Conservation (phyloP, 2,888 invertebrate genomes). For the Achlya flavicornis region DNA sequence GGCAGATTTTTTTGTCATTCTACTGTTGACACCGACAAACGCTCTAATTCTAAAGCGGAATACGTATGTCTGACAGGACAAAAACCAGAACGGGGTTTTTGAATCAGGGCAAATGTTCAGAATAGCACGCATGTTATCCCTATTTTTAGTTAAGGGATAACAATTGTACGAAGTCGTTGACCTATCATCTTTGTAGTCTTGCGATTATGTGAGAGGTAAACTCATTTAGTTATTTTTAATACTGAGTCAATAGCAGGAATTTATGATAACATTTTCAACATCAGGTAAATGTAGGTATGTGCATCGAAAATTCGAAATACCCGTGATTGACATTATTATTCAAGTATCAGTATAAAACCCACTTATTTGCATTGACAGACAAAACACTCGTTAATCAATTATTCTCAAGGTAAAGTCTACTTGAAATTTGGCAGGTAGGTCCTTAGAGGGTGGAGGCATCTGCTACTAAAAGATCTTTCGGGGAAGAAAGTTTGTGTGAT, state of each 20-base stretch:
- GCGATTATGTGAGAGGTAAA: conserved; percentile 1
- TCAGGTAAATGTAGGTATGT: neutral
- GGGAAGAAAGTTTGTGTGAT: no score
- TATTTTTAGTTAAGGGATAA: neutral
- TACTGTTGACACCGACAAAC: neutral
- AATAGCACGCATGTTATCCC: neutral
- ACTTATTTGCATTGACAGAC: no score
- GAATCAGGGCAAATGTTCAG: neutral
- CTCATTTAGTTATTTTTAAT: neutral
- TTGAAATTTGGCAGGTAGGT: no score
- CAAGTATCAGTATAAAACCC: no score
- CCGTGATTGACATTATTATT: neutral
- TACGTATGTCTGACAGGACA: neutral
- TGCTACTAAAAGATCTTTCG: no score
- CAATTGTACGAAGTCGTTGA: neutral
- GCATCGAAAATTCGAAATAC: no score
- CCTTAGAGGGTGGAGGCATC: no score
- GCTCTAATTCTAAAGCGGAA: neutral
- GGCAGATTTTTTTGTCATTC: no score
- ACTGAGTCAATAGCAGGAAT: neutral
- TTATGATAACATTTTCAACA: neutral
- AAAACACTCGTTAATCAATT: no score
- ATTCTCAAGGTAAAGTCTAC: no score
- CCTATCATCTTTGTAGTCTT: neutral
- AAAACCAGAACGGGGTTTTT: neutral